A percentile compares a stretch with the other conserved stretches of the same genome.
phyloP scores from a whole-genome alignment of 2,113 vertebrate species.

The Macaca fascicularis region T2T-MFA8v1.1 NC_088378.1:152416501-152417000 shows the following conservation, averaged over 20 bases:
- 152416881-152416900: not conserved
- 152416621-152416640: constrained; percentile 12
- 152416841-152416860: not conserved
- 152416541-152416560: not conserved
- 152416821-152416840: not conserved
- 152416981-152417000: not conserved
- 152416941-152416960: not conserved
- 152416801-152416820: not conserved
- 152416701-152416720: not conserved
- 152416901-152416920: not conserved
- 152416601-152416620: not conserved
- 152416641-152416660: not conserved
- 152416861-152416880: not conserved
- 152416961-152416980: not conserved
- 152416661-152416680: not conserved
- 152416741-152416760: not conserved
- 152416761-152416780: not conserved
- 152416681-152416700: not conserved
- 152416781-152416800: not conserved
- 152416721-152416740: not conserved
- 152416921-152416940: not conserved
- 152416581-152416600: not conserved
- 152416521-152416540: not conserved
- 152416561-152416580: not conserved
- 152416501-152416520: no score